Base-by-base conservation (phyloP, 2,888 invertebrate species). In the Spodoptera exigua region DNA sequence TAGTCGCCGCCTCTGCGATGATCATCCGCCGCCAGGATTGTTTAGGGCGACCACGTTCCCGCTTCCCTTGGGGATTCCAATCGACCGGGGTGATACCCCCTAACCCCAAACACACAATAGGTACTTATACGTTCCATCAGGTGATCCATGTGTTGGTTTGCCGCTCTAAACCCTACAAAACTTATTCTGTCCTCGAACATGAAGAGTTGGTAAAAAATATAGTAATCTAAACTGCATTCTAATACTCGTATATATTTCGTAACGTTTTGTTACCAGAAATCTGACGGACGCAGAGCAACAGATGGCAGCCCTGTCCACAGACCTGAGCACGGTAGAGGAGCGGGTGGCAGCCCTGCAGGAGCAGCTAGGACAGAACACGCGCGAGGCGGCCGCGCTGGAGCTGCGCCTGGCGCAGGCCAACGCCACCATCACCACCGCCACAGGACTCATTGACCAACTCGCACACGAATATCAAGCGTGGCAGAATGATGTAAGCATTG, bases 351-450 rank as follows among this genome's bases (percentile, higher is more conserved):
- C 96, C 60, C 89, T 98, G 36, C 97, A 98, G 76, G 95, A 95
- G 52, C 96, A 97, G 83, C 91, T 98, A 4, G 97, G 99, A 48
- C 96, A 96, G 35, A 97, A 98, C 84, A 98, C 99, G 1, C 97
- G 98, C 76, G 99, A 99, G 88, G 99, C 99, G 0, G 99, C 99
- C 1, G 97, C 98, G 78, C 95, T 99, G 37, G 98, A 99, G 88
- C 96, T 98, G 52, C 96, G 96, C 73, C 93, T 99, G 27, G 96
- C 96, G 49, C 96, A 96, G 77, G 97, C 97, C 0, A 95, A 96
- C 68, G 96, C 96, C 70, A 98, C 97, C 0, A 95, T 99, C 97
- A 14, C 98, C 98, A 0, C 97, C 97, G 84, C 86, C 70, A 61
- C 62, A 16, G 96, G 96, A 0, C 93, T 99, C 17, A 97, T 99